Evolutionary conservation across 2,113 vertebrate genomes (phyloP), one percentile per base, ranked within the genome.

Genomic region (Caretta caretta): DNA sequence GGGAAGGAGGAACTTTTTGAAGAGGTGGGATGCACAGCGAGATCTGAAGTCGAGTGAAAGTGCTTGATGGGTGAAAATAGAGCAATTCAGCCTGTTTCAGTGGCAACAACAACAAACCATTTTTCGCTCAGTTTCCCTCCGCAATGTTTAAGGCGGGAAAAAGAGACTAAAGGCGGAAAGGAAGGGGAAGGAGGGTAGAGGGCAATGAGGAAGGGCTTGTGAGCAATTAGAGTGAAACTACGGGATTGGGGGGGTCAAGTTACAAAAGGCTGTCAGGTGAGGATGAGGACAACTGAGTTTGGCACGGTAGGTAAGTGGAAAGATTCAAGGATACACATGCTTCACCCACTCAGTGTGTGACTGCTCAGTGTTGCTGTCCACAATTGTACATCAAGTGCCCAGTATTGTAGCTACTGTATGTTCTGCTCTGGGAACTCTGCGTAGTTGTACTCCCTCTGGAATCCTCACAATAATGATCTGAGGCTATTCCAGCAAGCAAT

Each of bases 371-470:
- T 62, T 72, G 50, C 27, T 65, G 79, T 25, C 12, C 84, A 72
- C 19, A 22, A 31, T 38, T 76, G 31, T 57, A 29, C 11, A 22
- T 14, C n/a, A 2, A 25, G 16, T 8, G n/a, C 10, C n/a, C 42
- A 2, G 29, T 5, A 25, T 59, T 3, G 53, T 42, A 49, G 25
- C 7, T 6, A 4, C 14, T 31, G 27, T 35, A 5, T 29, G 57
- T n/a, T 1, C 53, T 1, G 1, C 20, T 27, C 20, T 1, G 0
- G 6, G 16, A 35, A 9, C 19, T 9, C 57, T 46, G 62, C 48
- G n/a, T 8, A 42, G n/a, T 35, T 10, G 2, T n/a, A 27, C 80
- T 8, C 29, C 59, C 31, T 62, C 87, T n/a, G 0, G 38, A 46
- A 46, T 76, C 72, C 72, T 12, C 25, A 83, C 29, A 42, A 22